phyloP scores from a whole-genome alignment of 2,113 vertebrate genomes.

The Ornithorhynchus anatinus region DNA sequence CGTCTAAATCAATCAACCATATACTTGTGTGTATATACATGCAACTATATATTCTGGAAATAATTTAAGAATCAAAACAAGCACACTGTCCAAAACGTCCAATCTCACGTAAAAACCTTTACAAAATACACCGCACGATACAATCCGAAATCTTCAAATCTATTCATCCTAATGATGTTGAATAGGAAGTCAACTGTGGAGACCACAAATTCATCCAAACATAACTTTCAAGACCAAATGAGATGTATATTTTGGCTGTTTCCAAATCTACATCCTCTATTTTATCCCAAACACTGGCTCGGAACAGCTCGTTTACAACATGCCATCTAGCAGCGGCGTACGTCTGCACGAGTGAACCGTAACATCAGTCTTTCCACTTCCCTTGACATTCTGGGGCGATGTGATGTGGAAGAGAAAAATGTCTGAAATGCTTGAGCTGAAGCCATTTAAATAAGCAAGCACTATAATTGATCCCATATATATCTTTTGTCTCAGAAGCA shows the following conservation, averaged over 20 bases:
- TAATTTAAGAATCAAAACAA: too few species aligned
- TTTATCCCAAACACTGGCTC: not conserved
- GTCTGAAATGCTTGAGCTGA: conserved; percentile 20
- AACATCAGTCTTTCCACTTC: conserved; percentile 5
- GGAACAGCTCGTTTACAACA: conserved; percentile 11
- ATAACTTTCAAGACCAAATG: not conserved
- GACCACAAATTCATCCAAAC: not conserved
- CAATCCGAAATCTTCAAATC: not conserved
- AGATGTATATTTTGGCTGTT: conserved; percentile 10
- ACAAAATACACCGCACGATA: not conserved
- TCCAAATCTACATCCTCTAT: not conserved
- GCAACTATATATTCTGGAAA: too few species aligned
- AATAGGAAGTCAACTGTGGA: not conserved
- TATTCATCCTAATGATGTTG: not conserved
- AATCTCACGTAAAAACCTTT: too few species aligned
- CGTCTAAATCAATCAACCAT: too few species aligned
- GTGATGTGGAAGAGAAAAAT: not conserved
- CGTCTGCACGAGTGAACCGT: not conserved
- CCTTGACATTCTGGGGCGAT: conserved; percentile 12
- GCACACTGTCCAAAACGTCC: too few species aligned
- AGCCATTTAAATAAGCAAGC: not conserved
- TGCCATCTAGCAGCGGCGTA: not conserved
- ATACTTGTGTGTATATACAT: too few species aligned
- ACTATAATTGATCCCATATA: not conserved
- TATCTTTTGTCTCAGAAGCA: not conserved